Evolutionary conservation across 2,888 invertebrate genomes (phyloP).

Genomic region (Acanthosepion lycidas): DNA sequence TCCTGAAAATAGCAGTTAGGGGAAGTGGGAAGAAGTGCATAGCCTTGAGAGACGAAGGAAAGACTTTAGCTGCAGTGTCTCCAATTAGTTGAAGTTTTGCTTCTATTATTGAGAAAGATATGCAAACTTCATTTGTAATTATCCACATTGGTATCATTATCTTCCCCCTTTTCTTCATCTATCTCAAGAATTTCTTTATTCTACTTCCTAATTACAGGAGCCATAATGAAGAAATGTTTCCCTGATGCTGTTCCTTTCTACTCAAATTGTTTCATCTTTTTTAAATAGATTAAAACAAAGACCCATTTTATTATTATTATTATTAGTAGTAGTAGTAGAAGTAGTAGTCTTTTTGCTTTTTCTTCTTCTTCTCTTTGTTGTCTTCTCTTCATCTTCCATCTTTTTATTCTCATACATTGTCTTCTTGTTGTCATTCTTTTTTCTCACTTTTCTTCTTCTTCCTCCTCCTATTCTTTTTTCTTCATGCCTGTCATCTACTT

Average conservation of each 20-base stretch:
- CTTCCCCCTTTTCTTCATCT: not conserved
- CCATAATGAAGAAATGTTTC: not conserved
- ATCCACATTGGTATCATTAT: conserved; percentile 33
- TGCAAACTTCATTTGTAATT: conserved; percentile 20
- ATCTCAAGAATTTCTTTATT: not conserved
- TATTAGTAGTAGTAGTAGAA: no score
- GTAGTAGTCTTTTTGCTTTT: no score
- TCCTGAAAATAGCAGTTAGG: not conserved
- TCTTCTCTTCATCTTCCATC: no score
- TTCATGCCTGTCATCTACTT: no score
- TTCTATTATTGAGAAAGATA: not conserved
- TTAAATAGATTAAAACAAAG: not conserved
- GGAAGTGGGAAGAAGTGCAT: not conserved
- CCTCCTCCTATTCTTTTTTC: no score
- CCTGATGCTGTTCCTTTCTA: not conserved
- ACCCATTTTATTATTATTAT: not conserved
- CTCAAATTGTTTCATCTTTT: conserved; percentile 9
- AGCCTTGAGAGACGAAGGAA: not conserved
- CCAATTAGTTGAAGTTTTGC: not conserved
- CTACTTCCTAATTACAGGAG: conserved; percentile 4
- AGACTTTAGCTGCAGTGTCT: not conserved
- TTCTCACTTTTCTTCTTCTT: no score
- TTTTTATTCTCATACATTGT: no score
- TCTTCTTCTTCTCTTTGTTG: no score
- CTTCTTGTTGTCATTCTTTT: no score